Evolutionary conservation across 2,797 vertebrate species (phyloP).

Genomic region (Rhyacichthys aspro): DNA sequence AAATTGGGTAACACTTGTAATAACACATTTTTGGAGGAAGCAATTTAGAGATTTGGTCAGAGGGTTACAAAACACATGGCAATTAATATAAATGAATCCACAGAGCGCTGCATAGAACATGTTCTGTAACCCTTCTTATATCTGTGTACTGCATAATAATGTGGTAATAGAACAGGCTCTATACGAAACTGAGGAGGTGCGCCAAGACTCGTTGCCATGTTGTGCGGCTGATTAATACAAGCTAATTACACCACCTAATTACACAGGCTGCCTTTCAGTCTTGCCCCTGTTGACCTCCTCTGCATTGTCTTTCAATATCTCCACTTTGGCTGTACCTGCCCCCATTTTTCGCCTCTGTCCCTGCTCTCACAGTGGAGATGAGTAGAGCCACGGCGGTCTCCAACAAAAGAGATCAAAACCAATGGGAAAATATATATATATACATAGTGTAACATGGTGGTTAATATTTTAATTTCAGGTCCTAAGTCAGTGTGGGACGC

Average conservation of each 20-base stretch:
- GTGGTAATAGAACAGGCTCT: not conserved
- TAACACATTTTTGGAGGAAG: too few relatives aligned
- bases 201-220: slow-evolving; percentile 15
- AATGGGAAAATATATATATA: slow-evolving; percentile 17
- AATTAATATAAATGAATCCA: too few relatives aligned
- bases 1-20: too few relatives aligned
- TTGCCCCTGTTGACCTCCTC: slow-evolving; percentile 29
- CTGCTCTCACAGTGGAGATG: not conserved
- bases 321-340: slow-evolving; percentile 20
- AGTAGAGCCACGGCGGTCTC: slow-evolving; percentile 9
- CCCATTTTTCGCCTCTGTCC: slow-evolving; percentile 8
- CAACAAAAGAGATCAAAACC: slow-evolving; percentile 40
- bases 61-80: too few relatives aligned
- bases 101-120: too few relatives aligned
- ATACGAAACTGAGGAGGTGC: slow-evolving; percentile 23
- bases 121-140: too few relatives aligned
- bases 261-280: slow-evolving; percentile 37
- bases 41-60: not conserved
- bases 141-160: slow-evolving; percentile 6
- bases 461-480: slow-evolving; percentile 50
- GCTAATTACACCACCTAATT: slow-evolving; percentile 59
- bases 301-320: slow-evolving; percentile 17
- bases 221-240: slow-evolving; percentile 51
- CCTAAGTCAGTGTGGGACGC: slow-evolving; percentile 46
- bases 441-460: slow-evolving; percentile 23